phyloP scores from a whole-genome alignment of 1,140 invertebrate genomes.

The Lepidostoma basale region DNA sequence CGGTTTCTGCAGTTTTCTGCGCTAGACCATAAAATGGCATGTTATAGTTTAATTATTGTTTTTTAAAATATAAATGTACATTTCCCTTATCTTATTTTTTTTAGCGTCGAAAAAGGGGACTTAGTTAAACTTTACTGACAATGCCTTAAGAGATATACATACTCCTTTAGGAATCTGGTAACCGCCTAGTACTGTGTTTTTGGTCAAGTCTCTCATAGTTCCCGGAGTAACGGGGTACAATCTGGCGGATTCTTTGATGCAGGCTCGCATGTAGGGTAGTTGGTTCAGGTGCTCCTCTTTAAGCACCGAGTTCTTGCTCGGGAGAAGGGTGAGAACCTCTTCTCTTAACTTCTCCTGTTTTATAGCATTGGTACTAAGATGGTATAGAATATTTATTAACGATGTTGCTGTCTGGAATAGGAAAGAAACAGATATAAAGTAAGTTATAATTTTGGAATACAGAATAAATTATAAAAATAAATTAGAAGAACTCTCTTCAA shows the following conservation, averaged over 20 bases:
- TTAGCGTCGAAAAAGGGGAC: too few relatives aligned
- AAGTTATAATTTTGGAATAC: not conserved
- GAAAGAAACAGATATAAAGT: not conserved
- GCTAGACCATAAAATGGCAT: too few relatives aligned
- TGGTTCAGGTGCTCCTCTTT: conserved; percentile 61
- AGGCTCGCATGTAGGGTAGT: conserved; percentile 68
- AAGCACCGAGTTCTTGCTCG: conserved; percentile 55
- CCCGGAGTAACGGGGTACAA: conserved; percentile 61
- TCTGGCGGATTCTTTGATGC: conserved; percentile 68
- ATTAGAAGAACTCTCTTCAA: too few relatives aligned
- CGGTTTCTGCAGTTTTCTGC: too few relatives aligned
- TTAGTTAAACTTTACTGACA: too few relatives aligned
- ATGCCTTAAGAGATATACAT: conserved; percentile 50
- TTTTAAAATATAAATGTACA: too few relatives aligned
- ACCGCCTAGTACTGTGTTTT: conserved; percentile 63
- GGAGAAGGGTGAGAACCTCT: conserved; percentile 61
- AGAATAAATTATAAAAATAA: too few relatives aligned
- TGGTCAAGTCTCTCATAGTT: conserved; percentile 57
- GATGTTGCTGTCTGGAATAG: conserved; percentile 49
- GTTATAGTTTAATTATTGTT: too few relatives aligned
- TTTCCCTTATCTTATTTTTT: too few relatives aligned
- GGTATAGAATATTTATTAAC: conserved; percentile 58
- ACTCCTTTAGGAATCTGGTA: conserved; percentile 68
- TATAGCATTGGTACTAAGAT: conserved; percentile 61
- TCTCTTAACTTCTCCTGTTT: conserved; percentile 63